Conservation (phyloP, 2,797 vertebrate species). For the Hippopotamyrus pictus region DNA sequence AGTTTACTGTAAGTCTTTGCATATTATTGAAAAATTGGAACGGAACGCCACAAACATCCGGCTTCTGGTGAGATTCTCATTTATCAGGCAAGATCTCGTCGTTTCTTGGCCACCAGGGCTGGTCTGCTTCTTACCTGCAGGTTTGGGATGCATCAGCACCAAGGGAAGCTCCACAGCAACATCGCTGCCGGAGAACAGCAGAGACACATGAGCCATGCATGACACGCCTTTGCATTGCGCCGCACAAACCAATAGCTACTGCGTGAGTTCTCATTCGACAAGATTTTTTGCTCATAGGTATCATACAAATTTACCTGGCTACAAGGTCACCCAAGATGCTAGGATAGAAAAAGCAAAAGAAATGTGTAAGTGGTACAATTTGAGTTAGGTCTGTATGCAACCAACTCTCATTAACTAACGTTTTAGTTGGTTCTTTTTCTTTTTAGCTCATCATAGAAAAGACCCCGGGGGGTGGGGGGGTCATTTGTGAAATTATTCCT, state of each 20-base stretch:
- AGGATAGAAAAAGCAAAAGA: conserved; percentile 19
- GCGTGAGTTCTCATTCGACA: not conserved
- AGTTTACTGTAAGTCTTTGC: not conserved
- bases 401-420: not conserved
- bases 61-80: not conserved
- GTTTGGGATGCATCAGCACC: conserved; percentile 81
- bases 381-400: not conserved
- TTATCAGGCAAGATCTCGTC: not conserved
- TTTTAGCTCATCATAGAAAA: not conserved
- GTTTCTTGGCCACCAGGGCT: not conserved
- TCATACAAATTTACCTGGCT: conserved; percentile 65
- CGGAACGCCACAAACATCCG: not conserved
- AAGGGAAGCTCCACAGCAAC: conserved; percentile 75
- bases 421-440: not conserved
- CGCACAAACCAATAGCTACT: not conserved
- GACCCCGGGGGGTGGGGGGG: no score
- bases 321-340: conserved; percentile 82
- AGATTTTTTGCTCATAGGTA: not conserved
- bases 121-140: conserved; percentile 54
- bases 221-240: not conserved
- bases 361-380: not conserved
- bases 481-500: conserved; percentile 29
- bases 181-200: conserved; percentile 61
- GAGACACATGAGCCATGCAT: conserved; percentile 4
- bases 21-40: not conserved